Evolutionary conservation across 37 sponge, comb jelly and placozoan genomes (phyloP), one percentile per base, ranked within the genome.

Genomic region (Amphimedon queenslandica): DNA sequence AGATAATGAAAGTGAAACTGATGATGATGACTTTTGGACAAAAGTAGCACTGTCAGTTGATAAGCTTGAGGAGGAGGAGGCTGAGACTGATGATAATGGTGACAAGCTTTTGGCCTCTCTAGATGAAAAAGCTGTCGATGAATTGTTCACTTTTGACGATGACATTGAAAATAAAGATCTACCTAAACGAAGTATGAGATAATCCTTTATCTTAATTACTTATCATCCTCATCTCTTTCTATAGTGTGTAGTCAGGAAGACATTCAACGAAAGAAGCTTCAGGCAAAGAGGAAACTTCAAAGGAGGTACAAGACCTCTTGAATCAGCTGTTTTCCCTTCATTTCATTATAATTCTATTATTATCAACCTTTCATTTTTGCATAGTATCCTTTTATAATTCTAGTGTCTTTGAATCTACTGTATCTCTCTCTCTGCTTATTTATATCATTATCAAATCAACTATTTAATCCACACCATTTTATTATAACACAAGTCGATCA

Each of bases 171-270:
- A 18, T 47, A 13, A 18, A 18, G 51, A 47, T 47, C n/a, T n/a
- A n/a, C n/a, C n/a, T n/a, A n/a, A n/a, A n/a, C n/a, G n/a, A n/a
- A n/a, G n/a, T n/a, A n/a, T n/a, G n/a, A n/a, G n/a, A n/a, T n/a
- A n/a, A n/a, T n/a, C n/a, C n/a, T n/a, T 47, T 18, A 13, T 47
- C 13, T 8, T 18, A 47, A 8, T 47, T 47, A 18, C 13, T 47
- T 47, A 47, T 47, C 8, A 18, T 13, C 53, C 53, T 47, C 53
- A n/a, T n/a, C n/a, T n/a, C n/a, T n/a, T n/a, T n/a, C n/a, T n/a
- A 13, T 13, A 60, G 61, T 60, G 28, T 74, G 75, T 37, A 74
- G 75, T 21, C 75, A 60, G 28, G 40, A 39, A 29, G 75, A 74
- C 37, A 74, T 74, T 10, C 63, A 61, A 11, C 36, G 63, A 5